Conservation (phyloP, 1,140 invertebrate genomes). For the Drosophila burlai region DNA sequence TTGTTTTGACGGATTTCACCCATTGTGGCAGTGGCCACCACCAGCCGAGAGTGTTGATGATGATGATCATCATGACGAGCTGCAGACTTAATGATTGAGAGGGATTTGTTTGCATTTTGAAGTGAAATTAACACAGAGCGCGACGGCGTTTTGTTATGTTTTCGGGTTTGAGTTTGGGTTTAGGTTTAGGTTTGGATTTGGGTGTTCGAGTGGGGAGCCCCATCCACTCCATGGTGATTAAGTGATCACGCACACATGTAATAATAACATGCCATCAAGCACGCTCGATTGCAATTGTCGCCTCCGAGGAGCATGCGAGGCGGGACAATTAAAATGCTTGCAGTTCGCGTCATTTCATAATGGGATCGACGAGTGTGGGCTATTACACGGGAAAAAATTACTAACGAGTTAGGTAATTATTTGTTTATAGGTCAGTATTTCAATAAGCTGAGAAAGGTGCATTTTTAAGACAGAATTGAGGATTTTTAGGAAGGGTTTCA, state of each 20-base stretch:
- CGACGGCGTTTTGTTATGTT: constrained; percentile 29
- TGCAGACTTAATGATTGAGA: constrained; percentile 50
- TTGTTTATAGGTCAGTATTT: no score
- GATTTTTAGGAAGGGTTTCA: not conserved
- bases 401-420: no score
- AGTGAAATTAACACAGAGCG: constrained; percentile 66
- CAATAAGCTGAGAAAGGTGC: no score
- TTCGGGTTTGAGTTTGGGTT: constrained; percentile 9
- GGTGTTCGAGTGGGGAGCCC: not conserved
- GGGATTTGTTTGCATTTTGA: constrained; percentile 71
- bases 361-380: constrained; percentile 24
- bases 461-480: no score
- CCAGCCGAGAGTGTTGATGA: constrained; percentile 43
- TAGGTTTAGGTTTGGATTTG: not conserved
- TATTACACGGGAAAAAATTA: not conserved
- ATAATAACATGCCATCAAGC: constrained; percentile 29
- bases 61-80: constrained; percentile 8
- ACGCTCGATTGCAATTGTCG: constrained; percentile 79
- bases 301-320: constrained; percentile 52
- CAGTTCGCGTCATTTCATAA: constrained; percentile 69
- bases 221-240: constrained; percentile 52
- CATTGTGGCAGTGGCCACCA: constrained; percentile 43
- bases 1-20: constrained; percentile 40
- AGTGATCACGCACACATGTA: constrained; percentile 46
- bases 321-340: constrained; percentile 53